Base-by-base conservation (phyloP, 2,797 vertebrate genomes). In the Epinephelus awoara region DNA sequence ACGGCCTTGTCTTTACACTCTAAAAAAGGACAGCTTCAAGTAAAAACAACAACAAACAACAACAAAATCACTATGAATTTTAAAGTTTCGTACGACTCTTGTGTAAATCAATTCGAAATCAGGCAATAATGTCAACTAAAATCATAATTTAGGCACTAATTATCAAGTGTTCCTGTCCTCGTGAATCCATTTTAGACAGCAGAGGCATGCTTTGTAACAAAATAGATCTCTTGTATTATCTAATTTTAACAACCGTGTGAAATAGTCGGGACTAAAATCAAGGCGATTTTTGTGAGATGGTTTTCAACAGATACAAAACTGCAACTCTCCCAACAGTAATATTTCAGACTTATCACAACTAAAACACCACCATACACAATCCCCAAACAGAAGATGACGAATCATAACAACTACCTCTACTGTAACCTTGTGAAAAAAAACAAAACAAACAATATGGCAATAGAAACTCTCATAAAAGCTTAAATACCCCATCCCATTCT, bases 401-500 rank as follows among this genome's bases (percentile, higher is more conserved):
- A 62, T 56, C 14, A 56, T 9, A 84, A 70, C 55, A 67, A 56
- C 52, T 77, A 77, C 29, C 17, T 67, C 18, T 46, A 72, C 38
- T 69, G 68, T 19, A 69, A 79, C 49, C 54, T 17, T 66, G 11
- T 50, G 57, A 42, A 75, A 58, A 57, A 62, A 18, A 44, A 49
- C 25, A 23, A 56, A 27, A 29, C 5, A 9, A 76, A 72, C 84
- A 77, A 80, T 62, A 89, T 82, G 74, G 80, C 89, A 89, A 85
- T 72, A 89, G 63, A 90, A 86, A 86, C 59, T 73, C 70, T 83
- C 72, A 84, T 82, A 68, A 88, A 91, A 84, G 49, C 67, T 92
- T 94, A 94, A 95, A 94, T 94, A 95, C 91, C 91, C 92, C 79
- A 67, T 77, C 72, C 90, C 91, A 10, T 62, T 80, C 63, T 84